Percentiles rank a stretch among this genome's conserved stretches.
These are phyloP conservation scores for Cassiopea xamachana DNA, from an alignment of 30 jellyfish, hydroid and myxozoan species.

Conservation along the genomic window DNA sequence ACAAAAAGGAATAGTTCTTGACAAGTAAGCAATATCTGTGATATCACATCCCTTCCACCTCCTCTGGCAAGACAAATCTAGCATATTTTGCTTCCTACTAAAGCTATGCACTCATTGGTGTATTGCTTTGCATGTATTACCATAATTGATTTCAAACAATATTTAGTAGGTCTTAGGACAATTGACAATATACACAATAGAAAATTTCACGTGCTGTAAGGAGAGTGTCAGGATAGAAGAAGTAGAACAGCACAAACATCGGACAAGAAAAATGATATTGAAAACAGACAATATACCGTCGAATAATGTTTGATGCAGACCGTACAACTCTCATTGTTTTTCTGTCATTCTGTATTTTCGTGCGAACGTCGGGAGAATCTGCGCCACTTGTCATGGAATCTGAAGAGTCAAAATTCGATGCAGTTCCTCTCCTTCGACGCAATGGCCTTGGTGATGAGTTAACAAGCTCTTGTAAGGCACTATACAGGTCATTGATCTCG, in stretches of 20 bases:
- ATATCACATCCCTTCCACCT: too few species aligned
- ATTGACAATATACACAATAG: too few species aligned
- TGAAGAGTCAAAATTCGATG: constrained; percentile 48
- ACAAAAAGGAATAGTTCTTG: too few species aligned
- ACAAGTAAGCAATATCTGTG: too few species aligned
- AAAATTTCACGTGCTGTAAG: background rate
- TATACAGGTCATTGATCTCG: constrained; percentile 88
- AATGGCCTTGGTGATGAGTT: constrained; percentile 57
- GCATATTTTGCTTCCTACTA: too few species aligned
- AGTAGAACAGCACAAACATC: too few species aligned
- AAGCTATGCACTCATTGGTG: too few species aligned
- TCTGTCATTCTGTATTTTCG: background rate
- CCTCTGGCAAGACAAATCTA: too few species aligned
- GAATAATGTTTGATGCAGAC: constrained; percentile 39
- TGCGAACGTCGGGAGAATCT: constrained; percentile 63
- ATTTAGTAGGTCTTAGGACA: too few species aligned
- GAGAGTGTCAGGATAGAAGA: background rate
- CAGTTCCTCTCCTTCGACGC: constrained; percentile 35
- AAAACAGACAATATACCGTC: constrained; percentile 2
- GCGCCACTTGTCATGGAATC: constrained; percentile 70
- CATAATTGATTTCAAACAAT: too few species aligned
- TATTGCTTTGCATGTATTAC: too few species aligned
- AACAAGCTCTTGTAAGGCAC: constrained; percentile 91
- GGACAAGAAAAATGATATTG: background rate
- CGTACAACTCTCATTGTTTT: constrained; percentile 20